phyloP scores from a whole-genome alignment of 2,113 vertebrate genomes.

The Paracanthobrama guichenoti region DNA sequence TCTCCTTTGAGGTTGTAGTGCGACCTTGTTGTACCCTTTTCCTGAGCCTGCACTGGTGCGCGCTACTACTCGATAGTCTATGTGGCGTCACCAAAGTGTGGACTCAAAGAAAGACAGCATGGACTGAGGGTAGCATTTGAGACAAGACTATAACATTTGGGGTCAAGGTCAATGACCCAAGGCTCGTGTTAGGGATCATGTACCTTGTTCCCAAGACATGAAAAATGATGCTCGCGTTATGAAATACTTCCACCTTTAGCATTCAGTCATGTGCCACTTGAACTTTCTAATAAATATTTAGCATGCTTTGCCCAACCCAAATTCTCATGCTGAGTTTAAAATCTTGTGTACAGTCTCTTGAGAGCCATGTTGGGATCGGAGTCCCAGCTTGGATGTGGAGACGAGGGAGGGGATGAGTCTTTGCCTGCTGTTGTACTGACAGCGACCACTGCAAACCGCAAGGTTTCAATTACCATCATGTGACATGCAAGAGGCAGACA shows the following conservation, averaged over 20 bases:
- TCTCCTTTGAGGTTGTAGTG: not conserved
- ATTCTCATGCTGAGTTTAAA: not conserved
- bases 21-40: not conserved
- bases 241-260: not conserved
- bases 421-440: constrained; percentile 59
- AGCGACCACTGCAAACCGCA: constrained; percentile 58
- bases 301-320: not conserved
- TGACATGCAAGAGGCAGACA: constrained; percentile 46
- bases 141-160: not conserved
- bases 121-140: not conserved
- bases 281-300: not conserved
- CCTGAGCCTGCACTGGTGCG: not conserved
- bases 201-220: not conserved
- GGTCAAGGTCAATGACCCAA: constrained; percentile 4
- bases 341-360: constrained; percentile 8
- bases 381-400: not conserved
- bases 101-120: not conserved
- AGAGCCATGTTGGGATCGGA: not conserved
- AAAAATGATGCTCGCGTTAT: not conserved
- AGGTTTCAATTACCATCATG: constrained; percentile 76
- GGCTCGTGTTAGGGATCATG: not conserved
- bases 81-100: not conserved
- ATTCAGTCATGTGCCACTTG: not conserved
- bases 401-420: constrained; percentile 30
- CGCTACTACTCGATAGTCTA: not conserved